A percentile compares a stretch with the other conserved stretches of the same genome.
Evolutionary conservation across 2,797 vertebrate species (phyloP).

Genomic region (Parambassis ranga): DNA sequence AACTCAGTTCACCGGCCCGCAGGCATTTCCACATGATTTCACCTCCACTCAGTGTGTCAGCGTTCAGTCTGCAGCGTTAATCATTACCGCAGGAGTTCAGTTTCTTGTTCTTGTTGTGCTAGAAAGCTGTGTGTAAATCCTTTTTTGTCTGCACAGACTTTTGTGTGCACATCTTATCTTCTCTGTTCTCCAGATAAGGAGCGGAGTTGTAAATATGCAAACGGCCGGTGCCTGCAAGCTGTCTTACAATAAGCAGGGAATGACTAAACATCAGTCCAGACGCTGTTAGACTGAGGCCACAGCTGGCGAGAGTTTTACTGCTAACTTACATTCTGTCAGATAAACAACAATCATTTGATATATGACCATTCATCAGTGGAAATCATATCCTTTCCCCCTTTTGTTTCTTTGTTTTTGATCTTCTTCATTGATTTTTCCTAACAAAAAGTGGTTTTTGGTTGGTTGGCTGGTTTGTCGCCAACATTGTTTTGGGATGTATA

Average conservation of each 20-base stretch:
- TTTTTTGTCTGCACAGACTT: constrained; percentile 31
- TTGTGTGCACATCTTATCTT: constrained; percentile 75
- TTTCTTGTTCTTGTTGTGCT: constrained; percentile 46
- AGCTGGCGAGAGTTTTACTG: constrained; percentile 4
- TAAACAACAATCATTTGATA: not conserved
- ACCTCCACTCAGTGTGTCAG: constrained; percentile 5
- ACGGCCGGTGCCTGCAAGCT: constrained; percentile 68
- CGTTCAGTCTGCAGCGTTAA: constrained; percentile 57
- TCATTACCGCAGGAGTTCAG: constrained; percentile 39
- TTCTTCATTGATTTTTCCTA: too few species aligned
- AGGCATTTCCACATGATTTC: constrained; percentile 60
- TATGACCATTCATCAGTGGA: too few species aligned
- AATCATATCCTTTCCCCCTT: too few species aligned
- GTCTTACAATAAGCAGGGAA: constrained; percentile 43
- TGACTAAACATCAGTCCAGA: constrained; percentile 23
- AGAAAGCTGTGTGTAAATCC: constrained; percentile 42
- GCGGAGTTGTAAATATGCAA: constrained; percentile 59
- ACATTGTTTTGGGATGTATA: too few species aligned
- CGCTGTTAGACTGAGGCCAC: constrained; percentile 1
- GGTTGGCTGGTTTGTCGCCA: too few species aligned
- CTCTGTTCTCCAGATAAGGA: constrained; percentile 67
- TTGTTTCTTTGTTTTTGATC: too few species aligned
- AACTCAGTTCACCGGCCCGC: constrained; percentile 1
- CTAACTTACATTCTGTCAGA: not conserved
- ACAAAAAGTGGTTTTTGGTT: too few species aligned